phyloP scores from a whole-genome alignment of 2,113 vertebrate genomes.

The Loxodonta africana region DNA sequence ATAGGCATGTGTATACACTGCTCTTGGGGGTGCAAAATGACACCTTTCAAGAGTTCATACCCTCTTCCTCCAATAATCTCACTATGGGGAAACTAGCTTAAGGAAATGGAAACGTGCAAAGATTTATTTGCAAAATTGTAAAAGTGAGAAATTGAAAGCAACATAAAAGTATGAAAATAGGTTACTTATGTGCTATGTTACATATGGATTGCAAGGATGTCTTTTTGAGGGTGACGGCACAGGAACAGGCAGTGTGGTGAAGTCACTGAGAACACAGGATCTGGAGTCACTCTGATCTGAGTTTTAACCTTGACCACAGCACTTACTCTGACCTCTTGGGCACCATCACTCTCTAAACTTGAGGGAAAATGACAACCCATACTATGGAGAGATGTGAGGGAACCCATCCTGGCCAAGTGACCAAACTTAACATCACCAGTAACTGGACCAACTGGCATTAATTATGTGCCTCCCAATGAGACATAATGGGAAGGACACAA shows the following conservation, averaged over 20 bases:
- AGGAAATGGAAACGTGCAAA: background rate
- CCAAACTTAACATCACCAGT: too few relatives aligned
- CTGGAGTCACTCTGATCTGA: background rate
- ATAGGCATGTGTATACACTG: fast-evolving
- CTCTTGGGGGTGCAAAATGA: background rate
- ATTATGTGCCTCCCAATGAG: background rate
- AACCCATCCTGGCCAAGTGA: background rate
- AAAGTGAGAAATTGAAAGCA: background rate
- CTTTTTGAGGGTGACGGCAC: background rate
- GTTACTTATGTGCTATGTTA: background rate
- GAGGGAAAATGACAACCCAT: background rate
- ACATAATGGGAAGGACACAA: background rate
- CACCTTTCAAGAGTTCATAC: background rate
- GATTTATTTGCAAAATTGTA: background rate
- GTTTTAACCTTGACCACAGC: background rate
- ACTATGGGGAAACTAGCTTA: background rate
- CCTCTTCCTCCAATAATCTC: background rate
- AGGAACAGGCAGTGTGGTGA: background rate
- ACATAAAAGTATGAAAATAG: background rate
- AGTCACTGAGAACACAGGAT: background rate
- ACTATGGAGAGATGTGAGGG: background rate
- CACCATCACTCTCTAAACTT: background rate
- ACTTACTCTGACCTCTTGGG: background rate
- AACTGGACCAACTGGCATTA: background rate
- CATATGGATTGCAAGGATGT: background rate